Evolutionary conservation across 1,140 invertebrate species (phyloP).

Genomic region (Phenacoccus solenopsis): DNA sequence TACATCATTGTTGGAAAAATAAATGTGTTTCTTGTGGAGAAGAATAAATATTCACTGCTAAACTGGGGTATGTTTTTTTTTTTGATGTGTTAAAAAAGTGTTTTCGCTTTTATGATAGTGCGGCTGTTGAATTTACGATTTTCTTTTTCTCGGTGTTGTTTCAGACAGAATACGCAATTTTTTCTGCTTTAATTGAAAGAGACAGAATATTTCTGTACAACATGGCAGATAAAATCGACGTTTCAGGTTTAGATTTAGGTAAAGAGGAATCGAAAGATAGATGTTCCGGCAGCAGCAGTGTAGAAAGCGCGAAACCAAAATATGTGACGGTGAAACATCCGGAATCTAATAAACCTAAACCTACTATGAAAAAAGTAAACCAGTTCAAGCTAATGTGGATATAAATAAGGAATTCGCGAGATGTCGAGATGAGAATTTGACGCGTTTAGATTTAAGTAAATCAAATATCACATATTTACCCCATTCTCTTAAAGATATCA

Average conservation of each 20-base stretch:
- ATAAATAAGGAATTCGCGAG: conserved; percentile 85
- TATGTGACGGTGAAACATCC: conserved; percentile 89
- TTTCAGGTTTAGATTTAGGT: conserved; percentile 19
- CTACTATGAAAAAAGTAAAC: conserved; percentile 80
- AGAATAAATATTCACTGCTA: too few relatives aligned
- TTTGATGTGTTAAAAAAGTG: too few relatives aligned
- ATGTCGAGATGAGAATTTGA: conserved; percentile 81
- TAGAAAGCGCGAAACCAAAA: conserved; percentile 38
- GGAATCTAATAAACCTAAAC: conserved; percentile 88
- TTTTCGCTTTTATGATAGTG: too few relatives aligned
- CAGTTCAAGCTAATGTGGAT: conserved; percentile 87
- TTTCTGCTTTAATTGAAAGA: too few relatives aligned
- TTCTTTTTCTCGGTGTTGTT: too few relatives aligned
- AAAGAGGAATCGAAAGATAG: conserved; percentile 14
- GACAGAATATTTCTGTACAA: too few relatives aligned
- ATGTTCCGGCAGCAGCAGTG: neutral
- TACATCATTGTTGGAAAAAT: too few relatives aligned
- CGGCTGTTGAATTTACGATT: too few relatives aligned
- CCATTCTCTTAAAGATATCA: conserved; percentile 76
- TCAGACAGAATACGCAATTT: too few relatives aligned
- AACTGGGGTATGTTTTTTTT: too few relatives aligned
- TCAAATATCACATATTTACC: conserved; percentile 91
- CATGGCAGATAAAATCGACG: conserved; percentile 20
- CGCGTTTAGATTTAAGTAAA: conserved; percentile 88
- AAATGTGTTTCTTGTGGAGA: too few relatives aligned